Percentiles rank a stretch among this genome's conserved stretches.
Evolutionary conservation across 1,140 invertebrate genomes (phyloP).

Genomic region (Centruroides sculpturatus): DNA sequence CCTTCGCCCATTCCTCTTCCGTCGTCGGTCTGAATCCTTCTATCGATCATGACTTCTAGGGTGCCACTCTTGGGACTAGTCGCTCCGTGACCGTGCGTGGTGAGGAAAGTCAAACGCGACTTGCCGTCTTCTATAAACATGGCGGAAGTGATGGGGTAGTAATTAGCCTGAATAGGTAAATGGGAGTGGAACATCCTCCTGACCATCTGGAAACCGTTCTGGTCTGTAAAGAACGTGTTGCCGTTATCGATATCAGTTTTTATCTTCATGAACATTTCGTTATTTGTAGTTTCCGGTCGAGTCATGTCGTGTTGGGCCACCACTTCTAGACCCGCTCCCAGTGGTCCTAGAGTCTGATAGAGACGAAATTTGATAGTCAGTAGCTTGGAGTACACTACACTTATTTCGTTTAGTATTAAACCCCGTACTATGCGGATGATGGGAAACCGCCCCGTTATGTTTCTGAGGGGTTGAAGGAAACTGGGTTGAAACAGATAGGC

Average conservation of each 20-base stretch:
- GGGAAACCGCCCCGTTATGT: slow-evolving; percentile 35
- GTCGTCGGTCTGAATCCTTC: slow-evolving; percentile 82
- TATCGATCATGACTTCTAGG: slow-evolving; percentile 70
- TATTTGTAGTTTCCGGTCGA: slow-evolving; percentile 40
- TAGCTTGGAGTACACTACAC: slow-evolving; percentile 60
- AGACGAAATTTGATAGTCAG: slow-evolving; percentile 61
- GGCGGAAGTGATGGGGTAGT: slow-evolving; percentile 77
- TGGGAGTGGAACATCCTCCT: slow-evolving; percentile 67
- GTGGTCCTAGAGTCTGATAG: slow-evolving; percentile 30
- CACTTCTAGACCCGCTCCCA: slow-evolving; percentile 16
- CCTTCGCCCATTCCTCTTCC: slow-evolving; percentile 83
- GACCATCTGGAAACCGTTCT: slow-evolving; percentile 62
- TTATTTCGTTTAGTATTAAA: slow-evolving; percentile 60
- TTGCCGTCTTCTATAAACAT: slow-evolving; percentile 72
- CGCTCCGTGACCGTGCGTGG: slow-evolving; percentile 73
- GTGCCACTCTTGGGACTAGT: slow-evolving; percentile 50
- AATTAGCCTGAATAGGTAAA: slow-evolving; percentile 87
- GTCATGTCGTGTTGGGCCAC: slow-evolving; percentile 17
- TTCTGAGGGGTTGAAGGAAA: slow-evolving; percentile 44
- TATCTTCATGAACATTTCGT: slow-evolving; percentile 68
- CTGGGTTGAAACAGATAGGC: slow-evolving; percentile 92
- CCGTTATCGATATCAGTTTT: slow-evolving; percentile 31
- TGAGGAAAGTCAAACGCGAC: slow-evolving; percentile 55
- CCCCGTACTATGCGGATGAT: slow-evolving; percentile 65
- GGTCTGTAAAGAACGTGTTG: slow-evolving; percentile 40